These are phyloP conservation scores for Ametastegia equiseti DNA, from an alignment of 2,888 invertebrate species.

Conservation along the genomic window DNA sequence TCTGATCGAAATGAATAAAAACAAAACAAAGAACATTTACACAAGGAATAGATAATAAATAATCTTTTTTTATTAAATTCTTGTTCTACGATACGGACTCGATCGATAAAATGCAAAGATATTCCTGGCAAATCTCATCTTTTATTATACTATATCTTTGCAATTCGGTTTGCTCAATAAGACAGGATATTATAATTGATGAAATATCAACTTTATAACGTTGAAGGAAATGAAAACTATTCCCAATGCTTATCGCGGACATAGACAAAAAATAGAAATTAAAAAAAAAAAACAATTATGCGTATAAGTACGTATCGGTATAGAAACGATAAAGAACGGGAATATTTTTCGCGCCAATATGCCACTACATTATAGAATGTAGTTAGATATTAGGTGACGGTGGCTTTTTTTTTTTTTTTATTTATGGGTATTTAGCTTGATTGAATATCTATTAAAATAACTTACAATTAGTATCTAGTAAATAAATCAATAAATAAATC, in stretches of 20 bases:
- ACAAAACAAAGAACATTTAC: neutral
- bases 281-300: neutral
- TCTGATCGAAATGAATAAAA: neutral
- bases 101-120: neutral
- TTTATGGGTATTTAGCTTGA: conserved; percentile 63
- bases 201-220: neutral
- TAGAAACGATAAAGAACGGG: conserved; percentile 3
- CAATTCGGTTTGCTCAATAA: conserved; percentile 29
- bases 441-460: conserved; percentile 58
- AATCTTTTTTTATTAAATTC: neutral
- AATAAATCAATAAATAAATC: neutral
- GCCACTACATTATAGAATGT: conserved; percentile 18
- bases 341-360: conserved; percentile 43
- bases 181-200: neutral
- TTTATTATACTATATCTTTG: neutral
- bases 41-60: neutral
- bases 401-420: conserved; percentile 63
- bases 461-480: conserved; percentile 56
- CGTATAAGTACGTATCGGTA: neutral
- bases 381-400: conserved; percentile 62
- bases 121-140: conserved; percentile 30
- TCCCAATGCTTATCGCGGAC: conserved; percentile 9
- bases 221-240: conserved; percentile 30
- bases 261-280: neutral
- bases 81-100: too few species aligned